Conservation (phyloP, 2,888 invertebrate species). For the Aleiodes alternator region DNA sequence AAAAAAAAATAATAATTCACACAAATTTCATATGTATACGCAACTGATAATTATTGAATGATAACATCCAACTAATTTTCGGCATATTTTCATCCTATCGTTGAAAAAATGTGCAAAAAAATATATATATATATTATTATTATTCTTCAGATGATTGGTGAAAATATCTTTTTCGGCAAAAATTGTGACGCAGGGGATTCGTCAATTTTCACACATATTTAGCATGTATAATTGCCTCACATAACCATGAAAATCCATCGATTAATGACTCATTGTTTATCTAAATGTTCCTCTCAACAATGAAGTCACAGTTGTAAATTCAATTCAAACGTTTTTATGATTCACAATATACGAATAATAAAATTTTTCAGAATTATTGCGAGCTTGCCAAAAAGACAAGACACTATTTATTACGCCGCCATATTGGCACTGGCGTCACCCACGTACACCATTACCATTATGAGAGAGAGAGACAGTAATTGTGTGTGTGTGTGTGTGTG, state of each 20-base stretch:
- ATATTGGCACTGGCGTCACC: conserved; percentile 49
- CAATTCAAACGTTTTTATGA: background rate
- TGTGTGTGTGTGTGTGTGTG: background rate
- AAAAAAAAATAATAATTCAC: background rate
- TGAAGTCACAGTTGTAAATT: background rate
- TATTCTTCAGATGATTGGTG: background rate
- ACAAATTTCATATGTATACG: background rate
- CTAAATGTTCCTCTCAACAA: background rate
- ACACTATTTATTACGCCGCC: conserved; percentile 55
- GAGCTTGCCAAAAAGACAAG: conserved; percentile 41
- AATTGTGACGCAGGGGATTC: background rate
- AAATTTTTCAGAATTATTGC: conserved; percentile 9
- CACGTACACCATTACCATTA: conserved; percentile 18
- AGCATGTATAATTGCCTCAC: background rate
- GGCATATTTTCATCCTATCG: conserved; percentile 4
- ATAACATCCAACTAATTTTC: background rate
- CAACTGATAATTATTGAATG: background rate
- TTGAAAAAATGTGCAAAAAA: background rate
- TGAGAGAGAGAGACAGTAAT: too few relatives aligned
- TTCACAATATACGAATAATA: background rate
- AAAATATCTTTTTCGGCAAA: background rate
- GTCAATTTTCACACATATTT: background rate
- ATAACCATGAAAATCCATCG: background rate
- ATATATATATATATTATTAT: background rate
- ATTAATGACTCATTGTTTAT: background rate